phyloP scores from a whole-genome alignment of 2,888 invertebrate species.

The Athrips mouffetella region DNA sequence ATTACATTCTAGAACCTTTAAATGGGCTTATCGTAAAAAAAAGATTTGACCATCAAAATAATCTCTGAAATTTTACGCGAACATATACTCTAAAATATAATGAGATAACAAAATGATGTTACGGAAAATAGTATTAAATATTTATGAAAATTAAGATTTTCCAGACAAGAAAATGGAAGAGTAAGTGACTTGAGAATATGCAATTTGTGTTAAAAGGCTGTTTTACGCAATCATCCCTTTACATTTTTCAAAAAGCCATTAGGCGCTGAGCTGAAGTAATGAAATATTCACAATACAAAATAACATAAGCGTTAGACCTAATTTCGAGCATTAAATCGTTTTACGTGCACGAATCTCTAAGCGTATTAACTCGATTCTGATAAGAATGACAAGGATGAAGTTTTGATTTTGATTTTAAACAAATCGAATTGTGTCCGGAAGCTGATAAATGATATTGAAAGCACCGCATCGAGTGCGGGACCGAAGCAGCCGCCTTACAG shows the following conservation, averaged over 20 bases:
- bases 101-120: neutral
- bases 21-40: no score
- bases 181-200: slow-evolving; percentile 32
- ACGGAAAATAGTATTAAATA: neutral
- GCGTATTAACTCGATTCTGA: no score
- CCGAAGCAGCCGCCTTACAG: slow-evolving; percentile 37
- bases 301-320: no score
- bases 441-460: slow-evolving; percentile 54
- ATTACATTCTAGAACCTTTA: no score
- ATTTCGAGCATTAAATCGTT: no score
- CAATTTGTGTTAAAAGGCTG: slow-evolving; percentile 49
- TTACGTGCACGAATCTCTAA: no score
- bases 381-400: no score
- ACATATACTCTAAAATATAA: no score
- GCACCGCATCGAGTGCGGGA: slow-evolving; percentile 28
- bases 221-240: slow-evolving; percentile 49
- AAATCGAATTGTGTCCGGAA: slow-evolving; percentile 8
- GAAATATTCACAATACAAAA: slow-evolving; percentile 45
- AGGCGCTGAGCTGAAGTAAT: slow-evolving; percentile 36
- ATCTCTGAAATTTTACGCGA: no score
- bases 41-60: no score
- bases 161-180: neutral
- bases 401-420: slow-evolving; percentile 6
- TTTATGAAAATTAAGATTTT: no score
- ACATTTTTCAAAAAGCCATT: slow-evolving; percentile 49